A percentile compares a stretch with the other conserved stretches of the same genome.
Conservation (phyloP, 2,888 invertebrate genomes). For the Malacosoma neustria region DNA sequence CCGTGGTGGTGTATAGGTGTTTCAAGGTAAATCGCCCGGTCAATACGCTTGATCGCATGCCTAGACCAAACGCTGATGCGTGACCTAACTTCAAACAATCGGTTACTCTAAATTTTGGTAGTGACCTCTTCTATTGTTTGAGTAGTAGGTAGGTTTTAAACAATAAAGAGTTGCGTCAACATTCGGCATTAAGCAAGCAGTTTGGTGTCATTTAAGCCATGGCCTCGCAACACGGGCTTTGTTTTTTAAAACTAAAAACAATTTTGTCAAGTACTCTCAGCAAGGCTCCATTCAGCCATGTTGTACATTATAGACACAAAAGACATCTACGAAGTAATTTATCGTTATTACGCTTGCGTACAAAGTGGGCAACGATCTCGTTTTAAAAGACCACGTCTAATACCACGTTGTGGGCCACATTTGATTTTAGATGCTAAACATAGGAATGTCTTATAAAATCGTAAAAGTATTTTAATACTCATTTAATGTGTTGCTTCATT, state of each 20-base stretch:
- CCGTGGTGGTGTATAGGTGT: conserved; percentile 50
- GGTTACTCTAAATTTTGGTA: conserved; percentile 29
- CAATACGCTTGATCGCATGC: conserved; percentile 60
- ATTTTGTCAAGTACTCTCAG: not conserved
- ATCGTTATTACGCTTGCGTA: conserved; percentile 19
- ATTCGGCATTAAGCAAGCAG: conserved; percentile 9
- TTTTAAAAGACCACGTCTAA: too few relatives aligned
- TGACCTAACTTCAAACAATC: conserved; percentile 50
- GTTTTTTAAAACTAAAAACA: not conserved
- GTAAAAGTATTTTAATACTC: too few relatives aligned
- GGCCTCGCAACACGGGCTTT: not conserved
- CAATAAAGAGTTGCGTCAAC: conserved; percentile 22
- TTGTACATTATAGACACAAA: not conserved
- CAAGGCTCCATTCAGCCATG: not conserved
- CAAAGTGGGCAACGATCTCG: too few relatives aligned
- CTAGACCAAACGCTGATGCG: conserved; percentile 64
- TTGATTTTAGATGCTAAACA: too few relatives aligned
- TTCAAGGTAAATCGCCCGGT: conserved; percentile 69
- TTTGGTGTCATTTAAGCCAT: conserved; percentile 1
- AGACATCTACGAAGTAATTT: conserved; percentile 20
- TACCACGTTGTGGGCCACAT: too few relatives aligned
- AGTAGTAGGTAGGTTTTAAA: conserved; percentile 19
- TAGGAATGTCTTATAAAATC: too few relatives aligned
- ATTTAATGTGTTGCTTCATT: too few relatives aligned
- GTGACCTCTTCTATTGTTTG: conserved; percentile 31